Conservation (phyloP, 2,888 invertebrate genomes). For the Phaedon cochleariae region DNA sequence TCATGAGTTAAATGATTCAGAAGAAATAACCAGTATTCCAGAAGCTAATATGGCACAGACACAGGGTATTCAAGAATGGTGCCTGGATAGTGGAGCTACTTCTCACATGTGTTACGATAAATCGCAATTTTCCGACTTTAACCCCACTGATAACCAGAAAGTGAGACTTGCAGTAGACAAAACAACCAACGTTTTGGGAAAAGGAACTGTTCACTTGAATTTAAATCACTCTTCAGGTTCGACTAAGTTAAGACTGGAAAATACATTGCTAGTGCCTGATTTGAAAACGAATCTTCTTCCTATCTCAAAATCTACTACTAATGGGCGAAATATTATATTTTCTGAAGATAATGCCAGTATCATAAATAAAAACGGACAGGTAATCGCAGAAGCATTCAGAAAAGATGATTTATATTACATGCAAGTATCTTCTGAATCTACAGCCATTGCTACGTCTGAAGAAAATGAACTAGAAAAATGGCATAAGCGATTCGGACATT, state of each 20-base stretch:
- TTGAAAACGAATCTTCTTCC: conserved; percentile 2
- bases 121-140: background rate
- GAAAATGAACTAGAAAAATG: background rate
- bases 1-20: background rate
- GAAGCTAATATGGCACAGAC: background rate
- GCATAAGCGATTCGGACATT: background rate
- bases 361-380: background rate
- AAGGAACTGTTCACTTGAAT: background rate
- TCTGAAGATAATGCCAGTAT: background rate
- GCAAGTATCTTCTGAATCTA: background rate
- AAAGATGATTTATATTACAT: background rate
- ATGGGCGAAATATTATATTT: background rate
- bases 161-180: background rate
- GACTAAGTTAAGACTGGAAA: background rate
- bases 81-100: background rate
- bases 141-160: background rate
- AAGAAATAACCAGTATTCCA: background rate
- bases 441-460: background rate
- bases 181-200: conserved; percentile 1
- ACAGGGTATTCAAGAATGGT: background rate
- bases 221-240: background rate
- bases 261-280: background rate
- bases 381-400: background rate
- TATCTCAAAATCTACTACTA: background rate
- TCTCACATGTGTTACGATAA: conserved; percentile 7